Evolutionary conservation across 2,113 vertebrate genomes (phyloP), one percentile per base, ranked within the genome.

Genomic region (Lamprologus ornatipinnis): DNA sequence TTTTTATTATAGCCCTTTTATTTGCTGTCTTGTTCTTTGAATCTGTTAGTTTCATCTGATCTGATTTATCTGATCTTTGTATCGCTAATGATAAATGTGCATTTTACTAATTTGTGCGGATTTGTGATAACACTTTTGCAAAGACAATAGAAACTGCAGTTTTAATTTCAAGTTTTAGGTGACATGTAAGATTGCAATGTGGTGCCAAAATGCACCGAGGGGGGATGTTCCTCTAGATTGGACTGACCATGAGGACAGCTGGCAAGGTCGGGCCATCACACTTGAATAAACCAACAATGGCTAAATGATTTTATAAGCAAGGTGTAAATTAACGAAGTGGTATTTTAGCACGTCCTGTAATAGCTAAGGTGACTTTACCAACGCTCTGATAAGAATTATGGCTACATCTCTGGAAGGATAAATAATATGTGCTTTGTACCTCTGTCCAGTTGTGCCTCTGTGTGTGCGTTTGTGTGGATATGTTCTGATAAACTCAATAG

Each of bases 281-380:
- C 89, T 65, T 84, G 85, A 94, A 88, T 85, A 53, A 83, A 17
- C 81, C 58, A 68, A 94, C 90, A 93, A 88, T 75, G 81, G 68
- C 87, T 91, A 83, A 91, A 91, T 92, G 87, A 80, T 75, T 93
- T 90, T 90, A 93, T 81, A 87, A 73, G 68, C 33, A 58, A 70
- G 83, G 75, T 89, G 80, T 87, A 86, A 92, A 93, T 91, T 81
- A 91, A 93, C 83, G 84, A 92, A 92, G 42, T 87, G 86, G 85
- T 94, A 73, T 92, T 92, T 95, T 87, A 85, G 88, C 57, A 81
- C 63, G 81, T 85, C 90, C 89, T 87, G 68, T 91, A 81, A 90
- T 53, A 86, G 87, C 37, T 89, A 96, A 96, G 95, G 96, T 96
- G 95, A 96, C 95, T 88, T 79, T 33, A 12, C 55, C 6, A 80